Base-by-base conservation (phyloP, 2,113 vertebrate genomes). In the Microtus richardsoni region DNA sequence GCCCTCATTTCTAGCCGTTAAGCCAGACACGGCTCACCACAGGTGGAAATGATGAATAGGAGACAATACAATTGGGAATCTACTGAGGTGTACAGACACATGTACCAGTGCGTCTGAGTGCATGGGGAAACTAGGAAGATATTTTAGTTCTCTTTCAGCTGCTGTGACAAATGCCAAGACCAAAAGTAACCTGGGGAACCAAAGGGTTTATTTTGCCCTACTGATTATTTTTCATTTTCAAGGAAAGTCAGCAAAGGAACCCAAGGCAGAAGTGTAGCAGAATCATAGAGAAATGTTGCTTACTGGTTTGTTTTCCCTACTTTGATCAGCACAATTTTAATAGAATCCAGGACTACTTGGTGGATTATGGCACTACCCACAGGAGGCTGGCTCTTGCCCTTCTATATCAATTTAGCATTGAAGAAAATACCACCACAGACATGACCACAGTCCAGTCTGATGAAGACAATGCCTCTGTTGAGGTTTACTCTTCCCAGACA, bases 81-180 rank as follows among this genome's bases (percentile, higher is more conserved):
- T 24, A 10, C 28, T 22, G 21, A 58, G 70, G 1, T 26, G 19
- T 10, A 41, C 4, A 21, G 39, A 33, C 60, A 82, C 12, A 24
- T 52, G 28, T 7, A 24, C 47, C 49, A 52, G 30, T 36, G 30
- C 8, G 8, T 21, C 47, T 21, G 17, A 4, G 30, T 52, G 30
- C 2, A 47, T 12, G 3, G 22, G 22, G 9, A 16, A 19, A 30
- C 0, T 0, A 17, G 60, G 41, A 36, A 79, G 36, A 2, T 12
- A 52, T 22, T 78, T 49, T n/a, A 26, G 3, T 83, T 83, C 39
- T 60, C 52, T 60, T 41, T 62, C 7, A 62, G n/a, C 6, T 83
- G 14, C 13, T 83, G 21, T 62, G 36, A 83, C 3, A 58, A 83
- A 41, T 12, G 39, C 22, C 22, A 60, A 62, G 36, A 41, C 13